Evolutionary conservation across 2,113 vertebrate genomes (phyloP), one percentile per base, ranked within the genome.

Genomic region (Poeciliopsis occidentalis): DNA sequence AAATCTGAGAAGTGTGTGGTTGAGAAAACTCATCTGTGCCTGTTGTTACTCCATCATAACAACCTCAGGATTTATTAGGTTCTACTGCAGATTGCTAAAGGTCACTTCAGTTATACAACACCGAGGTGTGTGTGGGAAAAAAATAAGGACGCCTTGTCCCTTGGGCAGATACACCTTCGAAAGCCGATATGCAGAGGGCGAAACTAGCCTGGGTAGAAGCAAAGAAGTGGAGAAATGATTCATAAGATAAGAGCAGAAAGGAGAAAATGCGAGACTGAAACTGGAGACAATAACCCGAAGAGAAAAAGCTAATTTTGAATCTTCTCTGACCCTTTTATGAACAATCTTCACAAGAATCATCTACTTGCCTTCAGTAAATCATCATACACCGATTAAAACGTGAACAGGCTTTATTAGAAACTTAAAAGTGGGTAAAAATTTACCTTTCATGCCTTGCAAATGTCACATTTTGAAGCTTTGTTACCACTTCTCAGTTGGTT

Each of bases 101-200:
- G 63, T 87, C 69, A 64, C 61, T 17, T 13, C 15, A 26, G 74
- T 76, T 76, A 82, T n/a, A 60, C 57, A 80, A 74, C 78, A 76
- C 75, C 54, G 3, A 6, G 4, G 61, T 70, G 73, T 73, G 78
- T 66, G 88, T 15, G 72, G 44, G 71, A 67, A 57, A 67, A 71
- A 70, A 66, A n/a, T 63, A 79, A 68, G 73, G 64, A 64, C 72
- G 69, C 24, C 41, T 73, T 75, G 67, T 82, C 74, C 73, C 60
- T 32, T 12, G 13, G 70, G 54, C 63, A 17, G 57, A 64, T 30
- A 70, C 47, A 60, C 41, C 80, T 73, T 75, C 19, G 78, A 83
- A 80, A 91, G 76, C 31, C 34, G 82, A 91, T 87, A 81, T 44
- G 32, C 39, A 5, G 12, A 69, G 11, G 37, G 29, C 78, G 70